Evolutionary conservation across 2,888 invertebrate species (phyloP), one percentile per base, ranked within the genome.

Genomic region (Eucera pruinosa): DNA sequence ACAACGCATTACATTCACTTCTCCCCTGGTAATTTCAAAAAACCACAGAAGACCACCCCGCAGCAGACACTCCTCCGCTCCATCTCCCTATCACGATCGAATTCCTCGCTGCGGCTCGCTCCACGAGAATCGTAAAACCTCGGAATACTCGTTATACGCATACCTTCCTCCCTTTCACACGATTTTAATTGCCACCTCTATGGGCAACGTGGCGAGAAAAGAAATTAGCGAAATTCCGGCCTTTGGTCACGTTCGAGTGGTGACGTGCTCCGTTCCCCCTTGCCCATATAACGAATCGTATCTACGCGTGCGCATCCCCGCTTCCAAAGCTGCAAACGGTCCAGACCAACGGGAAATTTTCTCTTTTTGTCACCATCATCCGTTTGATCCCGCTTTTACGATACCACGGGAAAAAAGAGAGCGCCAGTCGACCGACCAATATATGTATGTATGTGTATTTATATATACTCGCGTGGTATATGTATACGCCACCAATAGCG

Each of bases 341-440:
- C 58, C 30, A 66, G 60, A 67, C 61, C 61, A 23, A 33, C 60
- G 57, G 27, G 20, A 43, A 18, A 33, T 77, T 74, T 71, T 71
- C 76, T 76, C 68, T 61, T 66, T 79, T 80, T 82, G 72, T 67
- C 67, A 58, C 52, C 68, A 54, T 62, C 69, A 58, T 78, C 68
- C 82, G 81, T 86, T 84, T 84, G 83, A 86, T 84, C 81, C 79
- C 71, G 61, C 62, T 78, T 77, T 82, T 47, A 75, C 78, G 76
- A 82, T 81, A 74, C 64, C 36, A 27, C 23, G 15, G 45, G n/a
- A 6, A n/a, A 70, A 62, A 30, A 30, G 6, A 18, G 23, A 41
- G 62, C 52, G 71, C 23, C 60, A 47, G 45, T 55, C 45, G 47
- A 50, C 39, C 55, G 43, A 11, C 43, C 36, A 2, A 23, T 39